These are phyloP conservation scores for Zhengitettix transpicula DNA, from an alignment of 2,888 invertebrate genomes.

Conservation along the genomic window DNA sequence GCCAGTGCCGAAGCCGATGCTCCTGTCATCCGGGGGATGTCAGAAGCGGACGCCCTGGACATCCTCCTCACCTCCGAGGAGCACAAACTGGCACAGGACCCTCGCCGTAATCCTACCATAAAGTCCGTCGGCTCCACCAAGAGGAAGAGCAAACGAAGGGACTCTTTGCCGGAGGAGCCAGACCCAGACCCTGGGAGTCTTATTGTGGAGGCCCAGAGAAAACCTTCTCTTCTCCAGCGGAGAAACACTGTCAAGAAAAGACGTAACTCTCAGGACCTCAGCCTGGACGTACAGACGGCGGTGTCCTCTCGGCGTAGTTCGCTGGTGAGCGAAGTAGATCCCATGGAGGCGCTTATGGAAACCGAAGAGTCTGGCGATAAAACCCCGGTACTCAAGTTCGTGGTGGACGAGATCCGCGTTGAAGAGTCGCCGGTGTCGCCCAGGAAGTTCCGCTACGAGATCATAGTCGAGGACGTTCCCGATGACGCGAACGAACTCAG, in stretches of 20 bases:
- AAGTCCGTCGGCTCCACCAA: too few species aligned
- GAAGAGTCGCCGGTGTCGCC: slow-evolving; percentile 5
- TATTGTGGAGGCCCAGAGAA: not conserved
- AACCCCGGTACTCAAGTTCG: slow-evolving; percentile 3
- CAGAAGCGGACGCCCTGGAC: slow-evolving; percentile 22
- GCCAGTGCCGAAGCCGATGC: not conserved
- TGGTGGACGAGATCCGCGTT: slow-evolving; percentile 7
- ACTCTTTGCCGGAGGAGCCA: too few species aligned
- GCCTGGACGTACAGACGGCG: not conserved
- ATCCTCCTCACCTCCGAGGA: slow-evolving; percentile 22
- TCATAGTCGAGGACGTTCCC: slow-evolving; percentile 20
- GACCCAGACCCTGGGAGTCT: too few species aligned
- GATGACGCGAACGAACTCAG: slow-evolving; percentile 12
- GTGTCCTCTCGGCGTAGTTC: not conserved
- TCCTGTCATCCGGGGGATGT: not conserved
- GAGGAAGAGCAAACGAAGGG: too few species aligned
- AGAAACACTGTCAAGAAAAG: slow-evolving; percentile 9
- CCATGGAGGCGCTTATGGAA: not conserved
- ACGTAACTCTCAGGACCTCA: slow-evolving; percentile 6
- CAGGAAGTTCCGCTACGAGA: slow-evolving; percentile 5
- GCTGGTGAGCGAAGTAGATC: not conserved
- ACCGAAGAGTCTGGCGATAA: not conserved
- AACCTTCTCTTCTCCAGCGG: slow-evolving; percentile 6
- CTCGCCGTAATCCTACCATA: not conserved
- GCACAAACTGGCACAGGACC: slow-evolving; percentile 22